phyloP scores from a whole-genome alignment of 2,113 vertebrate genomes.

The Microtus oregoni region DNA sequence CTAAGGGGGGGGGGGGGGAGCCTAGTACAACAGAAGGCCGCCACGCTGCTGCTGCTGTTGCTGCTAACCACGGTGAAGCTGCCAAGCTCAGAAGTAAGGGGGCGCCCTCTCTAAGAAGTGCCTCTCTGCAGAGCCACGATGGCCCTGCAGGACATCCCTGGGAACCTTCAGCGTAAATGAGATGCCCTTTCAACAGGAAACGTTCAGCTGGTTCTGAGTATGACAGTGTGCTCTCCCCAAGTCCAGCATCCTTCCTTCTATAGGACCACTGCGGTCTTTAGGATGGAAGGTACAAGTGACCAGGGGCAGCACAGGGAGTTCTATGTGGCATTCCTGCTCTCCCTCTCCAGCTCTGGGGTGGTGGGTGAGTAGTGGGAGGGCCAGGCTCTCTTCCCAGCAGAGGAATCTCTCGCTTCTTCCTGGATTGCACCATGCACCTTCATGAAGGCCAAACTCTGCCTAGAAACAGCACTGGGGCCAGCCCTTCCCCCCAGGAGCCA shows the following conservation, averaged over 20 bases:
- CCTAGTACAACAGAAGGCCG: accelerated
- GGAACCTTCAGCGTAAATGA: not conserved
- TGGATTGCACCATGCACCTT: not conserved
- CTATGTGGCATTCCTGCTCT: not conserved
- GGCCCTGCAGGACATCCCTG: not conserved
- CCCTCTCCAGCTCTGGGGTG: not conserved
- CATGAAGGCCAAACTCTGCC: slow-evolving; percentile 47
- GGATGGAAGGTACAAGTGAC: not conserved
- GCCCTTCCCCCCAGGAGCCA: slow-evolving; percentile 64
- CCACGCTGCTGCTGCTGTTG: too few relatives aligned
- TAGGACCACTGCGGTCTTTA: not conserved
- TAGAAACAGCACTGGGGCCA: not conserved
- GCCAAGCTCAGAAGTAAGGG: not conserved
- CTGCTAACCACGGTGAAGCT: too few relatives aligned
- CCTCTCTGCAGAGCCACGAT: not conserved
- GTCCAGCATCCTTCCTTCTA: not conserved
- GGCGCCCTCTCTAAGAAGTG: not conserved
- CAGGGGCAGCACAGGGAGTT: not conserved
- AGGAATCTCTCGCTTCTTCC: not conserved
- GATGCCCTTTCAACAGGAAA: not conserved
- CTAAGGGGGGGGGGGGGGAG: not conserved
- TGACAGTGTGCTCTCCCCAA: not conserved
- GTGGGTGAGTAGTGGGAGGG: not conserved
- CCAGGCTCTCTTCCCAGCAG: not conserved
- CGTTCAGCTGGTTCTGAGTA: not conserved